Conservation (phyloP, 2,797 vertebrate genomes). For the Ctenochaetus hawaiiensis region DNA sequence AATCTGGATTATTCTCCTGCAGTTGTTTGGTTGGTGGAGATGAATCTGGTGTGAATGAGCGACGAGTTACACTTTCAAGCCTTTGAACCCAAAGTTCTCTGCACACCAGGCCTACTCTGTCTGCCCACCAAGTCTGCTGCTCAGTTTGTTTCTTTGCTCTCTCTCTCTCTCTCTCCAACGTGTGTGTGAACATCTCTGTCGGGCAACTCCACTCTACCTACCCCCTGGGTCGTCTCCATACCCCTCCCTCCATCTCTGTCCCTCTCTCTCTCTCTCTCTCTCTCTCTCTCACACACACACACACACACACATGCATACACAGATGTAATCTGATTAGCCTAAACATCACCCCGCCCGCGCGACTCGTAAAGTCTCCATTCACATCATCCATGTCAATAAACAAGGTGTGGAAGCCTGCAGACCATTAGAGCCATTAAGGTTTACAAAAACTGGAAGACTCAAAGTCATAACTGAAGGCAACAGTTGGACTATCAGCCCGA, state of each 20-base stretch:
- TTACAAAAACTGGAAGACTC: not conserved
- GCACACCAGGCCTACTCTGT: not conserved
- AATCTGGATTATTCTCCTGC: not conserved
- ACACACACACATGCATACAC: not conserved
- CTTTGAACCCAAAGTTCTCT: slow-evolving; percentile 4
- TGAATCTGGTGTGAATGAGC: not conserved
- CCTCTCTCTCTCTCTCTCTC: not conserved
- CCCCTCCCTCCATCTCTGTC: slow-evolving; percentile 32
- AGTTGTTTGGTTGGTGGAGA: not conserved
- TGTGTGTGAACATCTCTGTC: slow-evolving; percentile 73
- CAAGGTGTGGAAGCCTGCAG: slow-evolving; percentile 21
- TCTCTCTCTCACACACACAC: slow-evolving; percentile 13
- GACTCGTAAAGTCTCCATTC: slow-evolving; percentile 53
- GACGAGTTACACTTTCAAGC: slow-evolving; percentile 3
- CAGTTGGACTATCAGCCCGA: not conserved
- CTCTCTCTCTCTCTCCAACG: slow-evolving; percentile 15
- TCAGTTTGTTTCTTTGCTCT: slow-evolving; percentile 13
- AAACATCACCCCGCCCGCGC: slow-evolving; percentile 64
- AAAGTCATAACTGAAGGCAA: not conserved
- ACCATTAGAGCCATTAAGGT: not conserved
- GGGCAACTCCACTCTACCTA: slow-evolving; percentile 59
- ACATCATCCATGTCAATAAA: slow-evolving; percentile 34
- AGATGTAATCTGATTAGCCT: slow-evolving; percentile 64
- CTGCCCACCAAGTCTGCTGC: slow-evolving; percentile 9
- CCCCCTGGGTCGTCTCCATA: slow-evolving; percentile 59